Evolutionary conservation across 2,888 invertebrate species (phyloP).

Genomic region (Camptogramma bilineatum): DNA sequence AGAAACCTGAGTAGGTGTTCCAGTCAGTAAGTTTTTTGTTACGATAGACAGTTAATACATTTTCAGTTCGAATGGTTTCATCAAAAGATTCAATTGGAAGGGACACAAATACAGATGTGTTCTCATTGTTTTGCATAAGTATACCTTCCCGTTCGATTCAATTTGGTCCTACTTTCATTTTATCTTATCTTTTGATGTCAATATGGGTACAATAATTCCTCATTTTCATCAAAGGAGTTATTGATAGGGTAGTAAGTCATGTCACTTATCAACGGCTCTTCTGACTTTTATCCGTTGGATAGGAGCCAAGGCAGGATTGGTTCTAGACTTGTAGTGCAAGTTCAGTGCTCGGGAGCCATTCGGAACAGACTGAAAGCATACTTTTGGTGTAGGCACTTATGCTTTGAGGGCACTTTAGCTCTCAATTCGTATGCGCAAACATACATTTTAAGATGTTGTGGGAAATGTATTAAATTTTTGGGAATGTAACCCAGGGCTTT

Average conservation of each 20-base stretch:
- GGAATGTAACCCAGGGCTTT: not conserved
- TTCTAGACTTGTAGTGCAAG: conserved; percentile 50
- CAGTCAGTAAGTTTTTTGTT: too few species aligned
- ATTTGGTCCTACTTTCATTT: not conserved
- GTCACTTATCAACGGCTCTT: conserved; percentile 51
- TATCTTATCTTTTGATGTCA: not conserved
- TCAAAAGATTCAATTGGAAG: too few species aligned
- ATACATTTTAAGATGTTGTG: conserved; percentile 3
- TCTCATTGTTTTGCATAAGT: not conserved
- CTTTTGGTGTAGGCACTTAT: conserved; percentile 17
- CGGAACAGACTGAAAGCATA: conserved; percentile 53
- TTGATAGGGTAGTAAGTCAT: conserved; percentile 49
- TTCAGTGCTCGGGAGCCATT: conserved; percentile 55
- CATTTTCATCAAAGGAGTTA: conserved; percentile 36
- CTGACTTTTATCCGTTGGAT: conserved; percentile 70
- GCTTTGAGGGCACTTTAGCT: conserved; percentile 25
- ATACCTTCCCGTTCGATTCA: not conserved
- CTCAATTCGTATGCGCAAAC: conserved; percentile 13
- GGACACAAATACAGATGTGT: too few species aligned
- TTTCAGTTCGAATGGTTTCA: too few species aligned
- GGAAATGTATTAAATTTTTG: conserved; percentile 3
- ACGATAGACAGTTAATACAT: too few species aligned
- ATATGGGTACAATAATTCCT: not conserved
- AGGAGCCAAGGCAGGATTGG: conserved; percentile 62
- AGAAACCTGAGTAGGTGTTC: not conserved